Conservation (phyloP, 2,888 invertebrate genomes). For the Agrotis ipsilon region DNA sequence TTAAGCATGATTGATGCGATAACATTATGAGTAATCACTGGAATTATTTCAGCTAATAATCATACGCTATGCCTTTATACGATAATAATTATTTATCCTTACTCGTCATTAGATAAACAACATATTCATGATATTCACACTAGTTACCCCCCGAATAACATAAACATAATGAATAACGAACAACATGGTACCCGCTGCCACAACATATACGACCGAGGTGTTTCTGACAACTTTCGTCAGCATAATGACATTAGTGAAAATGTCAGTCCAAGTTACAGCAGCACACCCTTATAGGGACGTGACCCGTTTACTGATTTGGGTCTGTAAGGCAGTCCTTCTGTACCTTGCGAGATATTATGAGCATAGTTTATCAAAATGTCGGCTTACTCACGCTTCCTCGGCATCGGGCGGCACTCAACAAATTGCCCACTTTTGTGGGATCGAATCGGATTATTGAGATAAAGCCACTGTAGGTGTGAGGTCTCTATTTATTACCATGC, state of each 20-base stretch:
- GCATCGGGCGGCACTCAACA: constrained; percentile 79
- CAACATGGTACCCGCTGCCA: constrained; percentile 11
- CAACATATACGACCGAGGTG: constrained; percentile 30
- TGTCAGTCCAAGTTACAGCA: constrained; percentile 81
- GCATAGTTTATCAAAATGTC: constrained; percentile 85
- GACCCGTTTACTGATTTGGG: constrained; percentile 63
- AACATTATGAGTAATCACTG: constrained; percentile 3
- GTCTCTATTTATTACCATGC: constrained; percentile 60
- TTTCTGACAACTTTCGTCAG: constrained; percentile 74
- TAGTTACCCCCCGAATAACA: constrained; percentile 10
- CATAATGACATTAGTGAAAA: constrained; percentile 83
- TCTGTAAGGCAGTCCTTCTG: constrained; percentile 54
- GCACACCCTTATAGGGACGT: constrained; percentile 70
- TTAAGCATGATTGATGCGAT: constrained; percentile 15
- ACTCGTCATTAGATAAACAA: constrained; percentile 5
- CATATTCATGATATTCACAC: constrained; percentile 23
- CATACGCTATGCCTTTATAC: not conserved
- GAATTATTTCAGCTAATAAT: constrained; percentile 10
- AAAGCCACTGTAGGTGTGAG: constrained; percentile 63
- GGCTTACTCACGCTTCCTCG: constrained; percentile 73
- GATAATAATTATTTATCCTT: constrained; percentile 13
- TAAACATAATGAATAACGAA: constrained; percentile 35
- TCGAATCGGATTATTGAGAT: constrained; percentile 75
- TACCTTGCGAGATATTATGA: constrained; percentile 78
- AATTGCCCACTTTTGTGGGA: constrained; percentile 80